Evolutionary conservation across 2,797 vertebrate species (phyloP).

Genomic region (Enteromius afrohamiltoni): DNA sequence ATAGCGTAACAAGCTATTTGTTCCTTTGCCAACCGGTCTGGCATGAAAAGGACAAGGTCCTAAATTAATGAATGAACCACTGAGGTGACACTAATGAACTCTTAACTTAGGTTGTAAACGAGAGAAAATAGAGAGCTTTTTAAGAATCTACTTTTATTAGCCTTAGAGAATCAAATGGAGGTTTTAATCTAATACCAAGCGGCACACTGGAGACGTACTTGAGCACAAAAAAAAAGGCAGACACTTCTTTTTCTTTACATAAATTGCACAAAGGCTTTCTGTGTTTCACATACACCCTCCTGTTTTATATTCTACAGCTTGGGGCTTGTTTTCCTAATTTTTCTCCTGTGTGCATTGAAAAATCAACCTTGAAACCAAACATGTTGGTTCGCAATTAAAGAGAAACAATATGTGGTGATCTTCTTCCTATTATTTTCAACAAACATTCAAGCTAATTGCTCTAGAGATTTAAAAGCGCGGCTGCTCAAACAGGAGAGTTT

Average conservation of each 20-base stretch:
- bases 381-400: slow-evolving; percentile 30
- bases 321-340: slow-evolving; percentile 43
- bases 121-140: slow-evolving; percentile 60
- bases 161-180: slow-evolving; percentile 44
- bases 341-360: slow-evolving; percentile 32
- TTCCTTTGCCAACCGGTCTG: slow-evolving; percentile 69
- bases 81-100: slow-evolving; percentile 73
- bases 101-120: slow-evolving; percentile 69
- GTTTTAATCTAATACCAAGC: slow-evolving; percentile 31
- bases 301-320: slow-evolving; percentile 38
- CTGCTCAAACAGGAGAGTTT: slow-evolving; percentile 10
- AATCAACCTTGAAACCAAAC: slow-evolving; percentile 53
- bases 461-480: background rate
- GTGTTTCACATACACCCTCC: slow-evolving; percentile 2
- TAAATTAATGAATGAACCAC: slow-evolving; percentile 70
- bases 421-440: slow-evolving; percentile 23
- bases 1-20: slow-evolving; percentile 74
- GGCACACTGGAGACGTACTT: slow-evolving; percentile 43
- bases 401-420: slow-evolving; percentile 36
- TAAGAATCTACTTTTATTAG: slow-evolving; percentile 75
- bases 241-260: slow-evolving; percentile 16
- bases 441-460: slow-evolving; percentile 27
- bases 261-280: slow-evolving; percentile 35
- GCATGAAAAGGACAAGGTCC: slow-evolving; percentile 70
- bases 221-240: slow-evolving; percentile 33